Evolutionary conservation across 1,140 invertebrate species (phyloP).

Genomic region (Papilio machaon): DNA sequence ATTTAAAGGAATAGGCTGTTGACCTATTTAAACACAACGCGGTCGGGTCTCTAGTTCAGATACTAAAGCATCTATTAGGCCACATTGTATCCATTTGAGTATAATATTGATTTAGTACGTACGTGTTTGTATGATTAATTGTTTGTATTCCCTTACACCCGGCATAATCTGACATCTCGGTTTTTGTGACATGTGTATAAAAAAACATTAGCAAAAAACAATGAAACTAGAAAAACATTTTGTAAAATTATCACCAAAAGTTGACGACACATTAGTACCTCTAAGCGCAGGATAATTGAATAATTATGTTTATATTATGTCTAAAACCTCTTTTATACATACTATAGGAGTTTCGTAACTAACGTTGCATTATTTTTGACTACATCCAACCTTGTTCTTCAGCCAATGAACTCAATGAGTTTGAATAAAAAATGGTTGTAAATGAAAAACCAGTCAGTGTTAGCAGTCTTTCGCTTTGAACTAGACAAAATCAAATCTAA

Average conservation of each 20-base stretch:
- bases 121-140: neutral
- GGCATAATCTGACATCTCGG: neutral
- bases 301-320: neutral
- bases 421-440: neutral
- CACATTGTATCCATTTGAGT: constrained; percentile 22
- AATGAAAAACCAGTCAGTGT: neutral
- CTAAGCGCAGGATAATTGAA: neutral
- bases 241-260: neutral
- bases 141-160: neutral
- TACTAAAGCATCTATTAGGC: neutral
- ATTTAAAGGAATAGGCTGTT: constrained; percentile 33
- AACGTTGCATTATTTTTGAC: neutral
- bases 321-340: neutral
- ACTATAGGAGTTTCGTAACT: neutral
- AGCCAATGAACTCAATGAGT: neutral
- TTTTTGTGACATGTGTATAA: neutral
- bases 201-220: constrained; percentile 12
- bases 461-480: constrained; percentile 3
- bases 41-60: constrained; percentile 18
- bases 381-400: neutral
- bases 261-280: neutral
- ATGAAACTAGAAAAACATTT: neutral
- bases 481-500: constrained; percentile 26
- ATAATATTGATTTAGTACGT: neutral
- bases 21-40: constrained; percentile 29